Conservation (phyloP, 2,113 vertebrate genomes). For the Philantomba maxwellii region DNA sequence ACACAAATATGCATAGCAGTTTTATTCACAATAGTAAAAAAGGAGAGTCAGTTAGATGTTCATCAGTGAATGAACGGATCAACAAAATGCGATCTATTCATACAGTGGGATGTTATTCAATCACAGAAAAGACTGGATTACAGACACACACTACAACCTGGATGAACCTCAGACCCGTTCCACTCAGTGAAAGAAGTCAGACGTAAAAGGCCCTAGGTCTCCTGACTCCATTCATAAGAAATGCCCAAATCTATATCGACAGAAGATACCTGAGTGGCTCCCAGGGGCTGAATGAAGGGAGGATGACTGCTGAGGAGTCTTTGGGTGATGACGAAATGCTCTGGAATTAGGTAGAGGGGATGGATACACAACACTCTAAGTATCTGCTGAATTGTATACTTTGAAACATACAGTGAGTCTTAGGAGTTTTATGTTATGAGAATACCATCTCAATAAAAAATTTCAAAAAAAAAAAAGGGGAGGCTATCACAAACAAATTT, state of each 20-base stretch:
- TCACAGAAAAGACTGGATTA: not conserved
- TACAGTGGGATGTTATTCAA: not conserved
- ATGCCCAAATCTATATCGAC: not conserved
- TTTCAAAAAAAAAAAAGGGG: not conserved
- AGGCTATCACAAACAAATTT: not conserved
- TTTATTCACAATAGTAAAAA: not conserved
- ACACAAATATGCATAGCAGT: not conserved
- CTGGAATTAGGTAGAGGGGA: not conserved
- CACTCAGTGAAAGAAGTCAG: not conserved
- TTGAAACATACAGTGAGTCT: not conserved
- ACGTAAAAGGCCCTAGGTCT: no score
- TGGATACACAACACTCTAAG: not conserved
- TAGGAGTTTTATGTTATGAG: not conserved
- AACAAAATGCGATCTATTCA: not conserved
- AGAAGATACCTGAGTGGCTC: not conserved
- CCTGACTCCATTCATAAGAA: not conserved
- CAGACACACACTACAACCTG: no score
- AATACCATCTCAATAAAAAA: not conserved
- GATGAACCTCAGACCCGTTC: not conserved
- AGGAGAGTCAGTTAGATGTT: not conserved
- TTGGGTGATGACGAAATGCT: not conserved
- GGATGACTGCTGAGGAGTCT: not conserved
- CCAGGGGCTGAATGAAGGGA: not conserved
- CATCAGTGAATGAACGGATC: accelerated
- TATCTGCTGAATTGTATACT: not conserved